These are phyloP conservation scores for Heteromormyrus szaboi DNA, from an alignment of 2,797 vertebrate genomes.

Conservation along the genomic window DNA sequence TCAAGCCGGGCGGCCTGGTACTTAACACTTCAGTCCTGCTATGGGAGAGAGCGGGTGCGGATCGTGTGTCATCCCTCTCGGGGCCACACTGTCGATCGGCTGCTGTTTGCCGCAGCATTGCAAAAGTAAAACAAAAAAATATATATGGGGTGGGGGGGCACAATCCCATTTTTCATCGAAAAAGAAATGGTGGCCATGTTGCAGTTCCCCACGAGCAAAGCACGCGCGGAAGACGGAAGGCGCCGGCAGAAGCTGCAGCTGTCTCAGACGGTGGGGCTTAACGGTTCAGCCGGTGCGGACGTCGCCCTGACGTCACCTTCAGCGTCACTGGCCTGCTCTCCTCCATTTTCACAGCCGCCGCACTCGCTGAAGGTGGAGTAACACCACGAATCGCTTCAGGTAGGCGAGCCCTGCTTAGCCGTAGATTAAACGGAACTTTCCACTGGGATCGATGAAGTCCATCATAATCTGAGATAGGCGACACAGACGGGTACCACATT, in stretches of 20 bases:
- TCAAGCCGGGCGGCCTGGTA: too few relatives aligned
- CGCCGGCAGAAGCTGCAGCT: background rate
- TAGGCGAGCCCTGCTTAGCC: background rate
- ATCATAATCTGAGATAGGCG: background rate
- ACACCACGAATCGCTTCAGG: background rate
- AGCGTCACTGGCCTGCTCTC: background rate
- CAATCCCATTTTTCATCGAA: background rate
- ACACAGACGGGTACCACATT: background rate
- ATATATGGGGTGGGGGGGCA: background rate
- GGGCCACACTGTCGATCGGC: background rate
- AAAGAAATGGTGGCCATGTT: background rate
- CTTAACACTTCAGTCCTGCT: background rate
- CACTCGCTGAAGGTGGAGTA: background rate
- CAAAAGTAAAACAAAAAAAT: background rate
- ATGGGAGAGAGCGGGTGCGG: background rate
- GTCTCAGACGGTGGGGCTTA: background rate
- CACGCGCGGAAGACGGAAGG: background rate
- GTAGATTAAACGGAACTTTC: background rate
- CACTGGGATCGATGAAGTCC: background rate
- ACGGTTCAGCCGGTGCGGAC: background rate
- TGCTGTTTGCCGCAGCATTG: background rate
- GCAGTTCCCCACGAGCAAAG: background rate
- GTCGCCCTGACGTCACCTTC: background rate
- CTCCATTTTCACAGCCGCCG: background rate
- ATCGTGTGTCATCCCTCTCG: background rate